Evolutionary conservation across 2,888 invertebrate genomes (phyloP), one percentile per base, ranked within the genome.

Genomic region (Lycocerus yunnanus): DNA sequence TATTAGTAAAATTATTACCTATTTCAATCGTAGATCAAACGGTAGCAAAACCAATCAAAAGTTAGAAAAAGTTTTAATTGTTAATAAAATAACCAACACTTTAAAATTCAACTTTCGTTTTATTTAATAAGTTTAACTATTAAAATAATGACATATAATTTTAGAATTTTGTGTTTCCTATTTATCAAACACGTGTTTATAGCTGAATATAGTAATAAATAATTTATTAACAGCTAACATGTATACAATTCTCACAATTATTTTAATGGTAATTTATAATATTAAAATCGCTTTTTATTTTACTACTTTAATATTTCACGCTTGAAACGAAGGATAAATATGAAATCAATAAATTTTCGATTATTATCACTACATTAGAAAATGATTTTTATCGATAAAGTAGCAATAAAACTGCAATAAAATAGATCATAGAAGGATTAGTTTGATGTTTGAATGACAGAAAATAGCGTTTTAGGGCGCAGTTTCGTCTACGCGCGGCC

Each of bases 361-460:
- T 43, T 43, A 43, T 43, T 43, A 43, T 43, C 43, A 43, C 43
- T 43, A 43, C 43, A 43, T 43, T 43, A 43, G 43, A 43, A 43
- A 43, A 43, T 43, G n/a, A 43, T 43, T 43, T 43, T 60, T 60
- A 71, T 66, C 71, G 66, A 71, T 66, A 60, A 66, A 71, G 66
- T 71, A 60, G 66, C 71, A 71, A 71, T 15, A 27, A 66, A 80
- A 81, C 78, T 79, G 71, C 59, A 14, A 20, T 27, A 63, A 65
- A 72, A 24, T 81, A 82, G 81, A 78, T 82, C 82, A 81, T 83
- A 81, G 81, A 83, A 81, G 83, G 84, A 84, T 84, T 84, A 85
- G 84, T 85, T 84, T 83, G 84, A 84, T 82, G 84, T 84, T 84
- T 84, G 84, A 83, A 82, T 84, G 84, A 84, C 84, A 84, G 82